Percentiles rank a stretch among this genome's conserved stretches.
phyloP scores from a whole-genome alignment of 1,140 invertebrate species.

The Procambarus clarkii region DNA sequence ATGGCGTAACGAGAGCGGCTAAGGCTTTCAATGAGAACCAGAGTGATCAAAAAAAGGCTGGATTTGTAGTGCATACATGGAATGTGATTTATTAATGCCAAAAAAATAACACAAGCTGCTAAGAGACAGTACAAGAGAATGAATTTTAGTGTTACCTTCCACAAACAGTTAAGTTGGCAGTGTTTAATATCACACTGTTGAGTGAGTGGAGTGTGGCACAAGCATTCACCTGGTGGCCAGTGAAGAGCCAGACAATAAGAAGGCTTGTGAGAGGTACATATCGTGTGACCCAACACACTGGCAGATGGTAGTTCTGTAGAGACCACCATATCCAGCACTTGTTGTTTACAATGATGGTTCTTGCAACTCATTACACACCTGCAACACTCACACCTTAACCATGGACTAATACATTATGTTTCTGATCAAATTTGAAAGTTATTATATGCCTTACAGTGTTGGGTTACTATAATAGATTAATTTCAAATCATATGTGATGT shows the following conservation, averaged over 20 bases:
- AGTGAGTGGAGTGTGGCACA: not conserved
- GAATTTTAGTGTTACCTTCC: not conserved
- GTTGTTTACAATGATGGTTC: not conserved
- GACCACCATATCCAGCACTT: not conserved
- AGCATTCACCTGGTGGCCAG: not conserved
- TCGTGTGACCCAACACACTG: slow-evolving; percentile 32
- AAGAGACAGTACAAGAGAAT: not conserved
- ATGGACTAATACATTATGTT: not conserved
- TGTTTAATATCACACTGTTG: not conserved
- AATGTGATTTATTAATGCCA: not conserved
- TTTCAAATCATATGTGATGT: slow-evolving; percentile 40
- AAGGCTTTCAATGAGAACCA: not conserved
- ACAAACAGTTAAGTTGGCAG: not conserved
- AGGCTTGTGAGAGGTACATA: slow-evolving; percentile 40
- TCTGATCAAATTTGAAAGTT: slow-evolving; percentile 5
- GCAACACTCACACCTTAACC: not conserved
- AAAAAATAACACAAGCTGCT: not conserved
- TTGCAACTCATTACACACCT: not conserved
- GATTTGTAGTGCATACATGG: not conserved
- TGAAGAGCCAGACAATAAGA: not conserved
- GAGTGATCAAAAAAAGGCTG: not conserved
- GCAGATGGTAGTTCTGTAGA: not conserved
- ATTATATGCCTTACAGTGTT: slow-evolving; percentile 41
- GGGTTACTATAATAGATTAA: slow-evolving; percentile 40
- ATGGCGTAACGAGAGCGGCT: slow-evolving; percentile 30